These are phyloP conservation scores for Caenorhabditis tropicalis DNA, from an alignment of 1,140 invertebrate species.

Conservation along the genomic window DNA sequence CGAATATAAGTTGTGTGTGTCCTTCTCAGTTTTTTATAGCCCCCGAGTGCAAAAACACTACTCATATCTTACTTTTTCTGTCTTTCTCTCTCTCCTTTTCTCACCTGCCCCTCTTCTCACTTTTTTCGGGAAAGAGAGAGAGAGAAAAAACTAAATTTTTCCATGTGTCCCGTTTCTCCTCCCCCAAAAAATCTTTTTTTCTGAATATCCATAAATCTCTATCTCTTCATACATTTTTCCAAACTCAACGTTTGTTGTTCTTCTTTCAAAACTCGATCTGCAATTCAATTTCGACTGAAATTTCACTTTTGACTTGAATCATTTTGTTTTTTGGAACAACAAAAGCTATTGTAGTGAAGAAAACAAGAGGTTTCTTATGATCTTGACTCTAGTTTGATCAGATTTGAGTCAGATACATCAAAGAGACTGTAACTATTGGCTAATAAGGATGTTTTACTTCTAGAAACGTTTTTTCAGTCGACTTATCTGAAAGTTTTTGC, in stretches of 20 bases:
- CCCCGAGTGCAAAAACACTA: not conserved
- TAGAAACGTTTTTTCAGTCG: too few species aligned
- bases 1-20: constrained; percentile 27
- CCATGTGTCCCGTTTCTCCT: too few species aligned
- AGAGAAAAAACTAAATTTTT: not conserved
- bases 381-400: too few species aligned
- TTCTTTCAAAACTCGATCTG: not conserved
- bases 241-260: not conserved
- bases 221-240: not conserved
- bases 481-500: too few species aligned
- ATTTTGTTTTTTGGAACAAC: too few species aligned
- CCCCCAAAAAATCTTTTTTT: not conserved
- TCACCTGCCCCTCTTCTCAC: not conserved
- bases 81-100: not conserved
- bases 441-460: too few species aligned
- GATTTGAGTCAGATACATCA: too few species aligned
- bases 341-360: too few species aligned
- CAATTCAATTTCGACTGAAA: constrained; percentile 22
- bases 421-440: too few species aligned
- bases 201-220: constrained; percentile 21
- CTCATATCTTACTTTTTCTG: constrained; percentile 18
- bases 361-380: too few species aligned
- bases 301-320: too few species aligned
- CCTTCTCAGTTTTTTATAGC: constrained; percentile 14
- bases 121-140: not conserved